Conservation (phyloP, 2,888 invertebrate genomes). For the Catocala nupta region DNA sequence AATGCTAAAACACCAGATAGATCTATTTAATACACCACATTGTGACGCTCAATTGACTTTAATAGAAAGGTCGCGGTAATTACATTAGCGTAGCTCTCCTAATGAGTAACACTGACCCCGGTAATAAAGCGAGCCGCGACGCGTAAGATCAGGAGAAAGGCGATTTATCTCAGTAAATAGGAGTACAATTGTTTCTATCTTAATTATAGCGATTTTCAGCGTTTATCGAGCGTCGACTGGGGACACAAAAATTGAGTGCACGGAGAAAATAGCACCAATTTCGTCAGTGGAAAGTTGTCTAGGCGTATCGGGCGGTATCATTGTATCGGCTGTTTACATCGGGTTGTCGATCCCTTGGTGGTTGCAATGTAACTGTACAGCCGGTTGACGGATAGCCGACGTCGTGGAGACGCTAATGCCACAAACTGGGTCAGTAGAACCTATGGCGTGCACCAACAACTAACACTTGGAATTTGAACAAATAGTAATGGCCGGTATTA, state of each 20-base stretch:
- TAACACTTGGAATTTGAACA: constrained; percentile 65
- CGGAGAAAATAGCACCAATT: constrained; percentile 43
- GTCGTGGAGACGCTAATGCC: constrained; percentile 70
- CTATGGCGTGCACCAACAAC: constrained; percentile 59
- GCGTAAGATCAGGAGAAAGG: constrained; percentile 45
- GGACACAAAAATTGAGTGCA: constrained; percentile 32
- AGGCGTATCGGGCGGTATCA: constrained; percentile 42
- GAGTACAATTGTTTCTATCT: constrained; percentile 23
- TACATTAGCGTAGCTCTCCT: constrained; percentile 71
- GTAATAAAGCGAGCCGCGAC: constrained; percentile 39
- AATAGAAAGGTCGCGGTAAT: constrained; percentile 81
- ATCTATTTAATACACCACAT: constrained; percentile 33
- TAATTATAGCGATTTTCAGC: constrained; percentile 41
- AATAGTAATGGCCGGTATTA: constrained; percentile 62
- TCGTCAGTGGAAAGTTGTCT: constrained; percentile 46
- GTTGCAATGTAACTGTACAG: constrained; percentile 60
- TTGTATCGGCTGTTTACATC: constrained; percentile 41
- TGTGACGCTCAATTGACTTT: constrained; percentile 70
- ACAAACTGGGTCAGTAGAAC: constrained; percentile 74
- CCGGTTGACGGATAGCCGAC: constrained; percentile 62
- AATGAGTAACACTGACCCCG: constrained; percentile 63
- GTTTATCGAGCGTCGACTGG: constrained; percentile 23
- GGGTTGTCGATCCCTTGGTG: constrained; percentile 43
- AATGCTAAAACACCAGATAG: constrained; percentile 36
- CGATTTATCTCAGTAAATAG: constrained; percentile 31